A percentile compares a stretch with the other conserved stretches of the same genome.
These are phyloP conservation scores for Mycteria americana DNA, from an alignment of 2,797 vertebrate genomes.

Conservation along the genomic window DNA sequence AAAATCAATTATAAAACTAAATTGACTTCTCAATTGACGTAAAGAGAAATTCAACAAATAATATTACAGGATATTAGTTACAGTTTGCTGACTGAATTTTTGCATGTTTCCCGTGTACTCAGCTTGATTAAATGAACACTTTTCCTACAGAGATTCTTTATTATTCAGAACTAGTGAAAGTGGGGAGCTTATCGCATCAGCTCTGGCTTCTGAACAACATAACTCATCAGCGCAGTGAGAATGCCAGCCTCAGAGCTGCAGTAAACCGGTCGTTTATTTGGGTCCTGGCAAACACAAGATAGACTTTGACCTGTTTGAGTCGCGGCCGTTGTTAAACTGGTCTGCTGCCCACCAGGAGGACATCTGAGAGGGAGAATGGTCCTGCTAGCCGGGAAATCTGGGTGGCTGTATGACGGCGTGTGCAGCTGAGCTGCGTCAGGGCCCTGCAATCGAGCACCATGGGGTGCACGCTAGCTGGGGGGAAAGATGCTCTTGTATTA, in stretches of 20 bases:
- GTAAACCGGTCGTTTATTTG: neutral
- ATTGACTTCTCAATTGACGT: slow-evolving; percentile 68
- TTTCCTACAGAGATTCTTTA: slow-evolving; percentile 20
- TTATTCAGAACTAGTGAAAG: slow-evolving; percentile 25
- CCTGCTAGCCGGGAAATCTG: neutral
- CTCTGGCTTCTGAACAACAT: neutral
- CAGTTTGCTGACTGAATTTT: slow-evolving; percentile 52
- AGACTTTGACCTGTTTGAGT: neutral
- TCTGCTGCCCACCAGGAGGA: neutral
- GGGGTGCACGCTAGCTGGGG: rapidly evolving
- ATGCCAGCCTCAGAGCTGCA: neutral
- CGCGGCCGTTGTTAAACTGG: neutral
- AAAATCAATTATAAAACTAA: slow-evolving; percentile 71
- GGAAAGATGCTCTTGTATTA: neutral
- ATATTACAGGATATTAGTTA: slow-evolving; percentile 66
- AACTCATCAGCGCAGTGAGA: neutral
- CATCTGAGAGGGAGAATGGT: neutral
- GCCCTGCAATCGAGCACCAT: rapidly evolving
- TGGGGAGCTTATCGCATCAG: neutral
- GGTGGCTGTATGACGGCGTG: neutral
- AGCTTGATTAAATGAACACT: slow-evolving; percentile 42
- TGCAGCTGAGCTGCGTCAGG: neutral
- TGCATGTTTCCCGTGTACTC: slow-evolving; percentile 27
- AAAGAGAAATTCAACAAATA: slow-evolving; percentile 68
- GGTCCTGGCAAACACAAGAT: neutral